Evolutionary conservation across 2,888 invertebrate genomes (phyloP), one percentile per base, ranked within the genome.

Genomic region (Chorisops tibialis): DNA sequence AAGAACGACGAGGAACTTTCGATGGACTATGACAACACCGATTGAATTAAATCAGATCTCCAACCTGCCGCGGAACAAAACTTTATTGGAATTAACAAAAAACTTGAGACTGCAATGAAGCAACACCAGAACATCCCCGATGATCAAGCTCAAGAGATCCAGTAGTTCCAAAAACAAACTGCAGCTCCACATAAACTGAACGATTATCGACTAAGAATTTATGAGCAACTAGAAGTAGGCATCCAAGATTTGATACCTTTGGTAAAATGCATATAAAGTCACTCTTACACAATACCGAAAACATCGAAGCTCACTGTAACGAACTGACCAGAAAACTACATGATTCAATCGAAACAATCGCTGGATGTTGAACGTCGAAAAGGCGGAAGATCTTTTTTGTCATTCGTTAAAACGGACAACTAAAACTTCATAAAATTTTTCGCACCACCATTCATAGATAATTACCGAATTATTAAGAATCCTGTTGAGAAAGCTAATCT

Each of bases 41-140:
- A n/a, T n/a, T n/a, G n/a, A n/a, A n/a, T n/a, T n/a, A n/a, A n/a
- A n/a, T n/a, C 85, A 96, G 96, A 96, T 83, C 85, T 96, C 73
- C 95, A 96, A 80, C 79, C 96, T 74, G 96, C 96, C 50, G 96
- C 96, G 4, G 96, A 96, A 81, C 52, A 95, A 96, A 79, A 96
- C 94, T 4, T 82, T 96, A 58, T 80, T 96, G 72, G 96, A 96
- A 79, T 83, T 68, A 96, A 96, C 79, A 92, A 93, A 76, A 95
- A 96, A 78, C 80, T 96, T 70, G 96, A 96, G 80, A 87, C 85
- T 61, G 86, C 87, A 63, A 80, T 96, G 41, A 89, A 89, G 72
- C 86, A 89, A 69, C 88, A 91, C 71, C 94, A 94, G 74, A 87
- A 86, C 75, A 83, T 89, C 66, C 88, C 91, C 69, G 93, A 94